Evolutionary conservation across 2,113 vertebrate genomes (phyloP).

Genomic region (Ctenodactylus gundi): DNA sequence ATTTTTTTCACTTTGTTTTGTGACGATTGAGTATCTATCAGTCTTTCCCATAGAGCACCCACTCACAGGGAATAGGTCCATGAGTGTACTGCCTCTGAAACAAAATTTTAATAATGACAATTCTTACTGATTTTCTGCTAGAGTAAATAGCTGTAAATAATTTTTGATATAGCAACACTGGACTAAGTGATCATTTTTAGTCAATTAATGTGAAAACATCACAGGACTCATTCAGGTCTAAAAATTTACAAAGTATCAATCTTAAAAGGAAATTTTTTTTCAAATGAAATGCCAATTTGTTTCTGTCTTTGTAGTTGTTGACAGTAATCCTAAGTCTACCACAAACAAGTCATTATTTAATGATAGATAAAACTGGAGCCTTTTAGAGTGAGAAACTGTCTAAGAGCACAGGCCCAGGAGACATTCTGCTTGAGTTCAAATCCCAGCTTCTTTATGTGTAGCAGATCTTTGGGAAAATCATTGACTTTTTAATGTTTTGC

Average conservation of each 20-base stretch:
- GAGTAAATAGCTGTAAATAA: constrained; percentile 72
- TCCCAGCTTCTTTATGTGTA: not conserved
- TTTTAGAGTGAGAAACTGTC: not conserved
- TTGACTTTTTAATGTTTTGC: not conserved
- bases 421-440: not conserved
- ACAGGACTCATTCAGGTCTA: constrained; percentile 24
- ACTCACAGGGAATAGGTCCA: constrained; percentile 56
- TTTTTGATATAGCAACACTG: constrained; percentile 69
- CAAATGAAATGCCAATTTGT: constrained; percentile 44
- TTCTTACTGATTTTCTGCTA: constrained; percentile 73
- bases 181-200: constrained; percentile 66
- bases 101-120: constrained; percentile 64
- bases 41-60: constrained; percentile 60
- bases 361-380: not conserved
- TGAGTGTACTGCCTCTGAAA: not conserved
- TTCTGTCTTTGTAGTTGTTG: constrained; percentile 43
- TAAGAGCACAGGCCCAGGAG: not conserved
- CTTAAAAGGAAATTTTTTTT: constrained; percentile 37
- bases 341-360: constrained; percentile 30
- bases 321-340: not conserved
- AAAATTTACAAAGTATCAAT: constrained; percentile 48
- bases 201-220: constrained; percentile 69
- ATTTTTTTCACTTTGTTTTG: constrained; percentile 47
- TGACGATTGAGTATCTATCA: constrained; percentile 68
- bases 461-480: not conserved